phyloP scores from a whole-genome alignment of 1,140 invertebrate species.

The Condylostylus longicornis region DNA sequence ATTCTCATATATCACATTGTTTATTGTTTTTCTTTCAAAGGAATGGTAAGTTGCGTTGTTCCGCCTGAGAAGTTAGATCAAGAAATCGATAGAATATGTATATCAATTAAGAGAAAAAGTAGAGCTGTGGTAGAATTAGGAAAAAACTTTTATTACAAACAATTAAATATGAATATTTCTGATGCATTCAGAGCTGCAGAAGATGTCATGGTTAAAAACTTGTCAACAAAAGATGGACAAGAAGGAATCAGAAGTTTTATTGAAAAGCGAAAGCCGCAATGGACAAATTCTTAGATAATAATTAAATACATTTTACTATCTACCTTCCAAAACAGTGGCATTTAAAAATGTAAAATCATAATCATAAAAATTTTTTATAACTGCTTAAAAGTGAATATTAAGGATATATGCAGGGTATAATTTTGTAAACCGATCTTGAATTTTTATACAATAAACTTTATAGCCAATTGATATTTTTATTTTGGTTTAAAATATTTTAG shows the following conservation, averaged over 20 bases:
- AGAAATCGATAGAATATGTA: conserved; percentile 56
- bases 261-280: conserved; percentile 70
- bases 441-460: too few species aligned
- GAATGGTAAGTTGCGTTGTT: conserved; percentile 71
- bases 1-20: too few species aligned
- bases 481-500: too few species aligned
- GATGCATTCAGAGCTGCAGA: conserved; percentile 56
- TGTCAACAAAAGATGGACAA: conserved; percentile 66
- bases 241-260: conserved; percentile 83
- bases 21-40: conserved; percentile 31
- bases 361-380: too few species aligned
- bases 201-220: conserved; percentile 69
- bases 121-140: conserved; percentile 68
- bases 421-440: too few species aligned
- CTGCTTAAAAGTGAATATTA: too few species aligned
- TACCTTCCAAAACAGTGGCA: too few species aligned
- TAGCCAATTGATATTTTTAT: too few species aligned
- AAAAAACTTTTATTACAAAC: conserved; percentile 79
- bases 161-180: conserved; percentile 51
- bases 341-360: too few species aligned
- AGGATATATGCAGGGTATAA: too few species aligned
- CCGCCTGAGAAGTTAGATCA: conserved; percentile 48
- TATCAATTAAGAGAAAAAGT: conserved; percentile 67
- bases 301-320: too few species aligned
- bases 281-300: conserved; percentile 35